A percentile compares a stretch with the other conserved stretches of the same genome.
Conservation (phyloP, 2,888 invertebrate species). For the Tolmerus cingulatus region DNA sequence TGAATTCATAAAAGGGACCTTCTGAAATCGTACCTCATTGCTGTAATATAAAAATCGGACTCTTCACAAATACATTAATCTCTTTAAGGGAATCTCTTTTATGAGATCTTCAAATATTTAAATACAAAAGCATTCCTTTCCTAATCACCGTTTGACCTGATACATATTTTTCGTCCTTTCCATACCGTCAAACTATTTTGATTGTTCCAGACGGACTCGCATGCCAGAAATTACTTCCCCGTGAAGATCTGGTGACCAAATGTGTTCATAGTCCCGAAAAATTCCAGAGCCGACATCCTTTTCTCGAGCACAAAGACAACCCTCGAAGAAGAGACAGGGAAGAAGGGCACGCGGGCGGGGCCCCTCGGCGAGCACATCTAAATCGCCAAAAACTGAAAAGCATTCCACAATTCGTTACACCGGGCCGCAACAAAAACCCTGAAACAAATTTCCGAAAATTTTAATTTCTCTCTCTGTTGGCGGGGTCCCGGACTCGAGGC, state of each 20-base stretch:
- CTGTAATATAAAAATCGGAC: not conserved
- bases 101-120: not conserved
- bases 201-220: not conserved
- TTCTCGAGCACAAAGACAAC: not conserved
- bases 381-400: slow-evolving; percentile 3
- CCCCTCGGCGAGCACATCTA: not conserved
- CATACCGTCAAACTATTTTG: not conserved
- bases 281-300: not conserved
- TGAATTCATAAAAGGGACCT: not conserved
- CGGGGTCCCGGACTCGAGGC: not conserved
- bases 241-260: not conserved
- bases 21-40: not conserved
- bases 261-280: not conserved
- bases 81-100: not conserved
- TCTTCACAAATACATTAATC: not conserved
- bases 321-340: not conserved
- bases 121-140: not conserved
- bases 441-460: slow-evolving; percentile 36
- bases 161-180: not conserved
- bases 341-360: not conserved
- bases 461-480: slow-evolving; percentile 26
- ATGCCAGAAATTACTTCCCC: not conserved
- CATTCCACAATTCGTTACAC: slow-evolving; percentile 34
- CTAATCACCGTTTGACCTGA: not conserved
- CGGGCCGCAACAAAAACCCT: not conserved